These are phyloP conservation scores for Drosophila virilis DNA, from an alignment of 1,140 invertebrate genomes.

Conservation along the genomic window DNA sequence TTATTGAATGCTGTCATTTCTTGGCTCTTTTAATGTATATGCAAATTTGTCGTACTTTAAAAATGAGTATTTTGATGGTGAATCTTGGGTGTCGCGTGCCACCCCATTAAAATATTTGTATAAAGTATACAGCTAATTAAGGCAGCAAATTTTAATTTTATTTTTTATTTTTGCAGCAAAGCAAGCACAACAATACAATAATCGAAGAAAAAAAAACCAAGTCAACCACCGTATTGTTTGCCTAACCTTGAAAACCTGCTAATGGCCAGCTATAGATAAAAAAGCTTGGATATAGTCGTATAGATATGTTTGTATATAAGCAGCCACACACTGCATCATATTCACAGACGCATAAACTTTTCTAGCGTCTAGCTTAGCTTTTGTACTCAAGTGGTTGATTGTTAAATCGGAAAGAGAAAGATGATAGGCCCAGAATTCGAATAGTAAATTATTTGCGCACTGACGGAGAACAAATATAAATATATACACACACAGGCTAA, in stretches of 20 bases:
- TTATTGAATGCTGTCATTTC: constrained; percentile 11
- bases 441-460: constrained; percentile 60
- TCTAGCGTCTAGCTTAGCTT: constrained; percentile 40
- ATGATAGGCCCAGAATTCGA: constrained; percentile 36
- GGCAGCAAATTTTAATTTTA: constrained; percentile 12
- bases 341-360: constrained; percentile 10
- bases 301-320: not conserved
- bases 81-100: not conserved
- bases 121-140: constrained; percentile 49
- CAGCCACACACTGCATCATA: not conserved
- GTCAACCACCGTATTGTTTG: constrained; percentile 46
- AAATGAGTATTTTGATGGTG: no score
- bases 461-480: constrained; percentile 33
- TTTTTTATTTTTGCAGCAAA: constrained; percentile 12
- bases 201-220: constrained; percentile 31
- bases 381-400: constrained; percentile 56
- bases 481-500: constrained; percentile 7
- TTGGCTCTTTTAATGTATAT: no score
- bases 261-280: constrained; percentile 55
- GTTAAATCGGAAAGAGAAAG: constrained; percentile 3
- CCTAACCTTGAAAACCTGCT: constrained; percentile 55
- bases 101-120: constrained; percentile 1
- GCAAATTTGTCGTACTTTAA: no score
- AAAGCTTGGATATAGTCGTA: constrained; percentile 31
- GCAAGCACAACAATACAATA: constrained; percentile 37